phyloP scores from a whole-genome alignment of 2,113 vertebrate species.

The Toxostoma redivivum region DNA sequence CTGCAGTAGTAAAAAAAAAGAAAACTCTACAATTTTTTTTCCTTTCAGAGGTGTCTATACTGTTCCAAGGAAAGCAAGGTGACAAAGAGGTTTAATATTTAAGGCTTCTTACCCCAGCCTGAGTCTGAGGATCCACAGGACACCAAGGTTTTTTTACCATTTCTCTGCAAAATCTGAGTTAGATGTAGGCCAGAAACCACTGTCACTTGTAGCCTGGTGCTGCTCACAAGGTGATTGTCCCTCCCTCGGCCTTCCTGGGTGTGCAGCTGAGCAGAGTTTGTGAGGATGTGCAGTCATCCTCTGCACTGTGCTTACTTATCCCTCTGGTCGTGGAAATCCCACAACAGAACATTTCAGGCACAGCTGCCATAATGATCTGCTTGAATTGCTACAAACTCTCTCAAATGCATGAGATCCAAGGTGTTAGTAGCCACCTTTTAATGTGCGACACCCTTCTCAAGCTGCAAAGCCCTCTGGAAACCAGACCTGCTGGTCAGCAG shows the following conservation, averaged over 20 bases:
- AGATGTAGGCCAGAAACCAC: background rate
- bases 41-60: background rate
- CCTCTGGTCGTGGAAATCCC: background rate
- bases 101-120: background rate
- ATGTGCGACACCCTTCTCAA: background rate
- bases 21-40: background rate
- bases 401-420: background rate
- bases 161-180: background rate
- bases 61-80: background rate
- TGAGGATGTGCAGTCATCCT: background rate
- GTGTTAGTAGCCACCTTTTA: background rate
- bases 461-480: background rate
- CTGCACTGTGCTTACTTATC: background rate
- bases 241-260: background rate
- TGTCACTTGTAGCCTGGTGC: rapidly evolving
- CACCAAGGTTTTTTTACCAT: background rate
- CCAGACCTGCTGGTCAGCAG: background rate
- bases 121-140: background rate
- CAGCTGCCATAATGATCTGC: background rate
- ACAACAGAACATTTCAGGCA: background rate
- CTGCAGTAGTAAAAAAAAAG: background rate
- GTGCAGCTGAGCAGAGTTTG: background rate
- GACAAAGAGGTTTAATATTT: background rate
- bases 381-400: background rate
- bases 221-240: background rate